These are phyloP conservation scores for Urosaurus nigricauda DNA, from an alignment of 2,797 vertebrate species.

Conservation along the genomic window DNA sequence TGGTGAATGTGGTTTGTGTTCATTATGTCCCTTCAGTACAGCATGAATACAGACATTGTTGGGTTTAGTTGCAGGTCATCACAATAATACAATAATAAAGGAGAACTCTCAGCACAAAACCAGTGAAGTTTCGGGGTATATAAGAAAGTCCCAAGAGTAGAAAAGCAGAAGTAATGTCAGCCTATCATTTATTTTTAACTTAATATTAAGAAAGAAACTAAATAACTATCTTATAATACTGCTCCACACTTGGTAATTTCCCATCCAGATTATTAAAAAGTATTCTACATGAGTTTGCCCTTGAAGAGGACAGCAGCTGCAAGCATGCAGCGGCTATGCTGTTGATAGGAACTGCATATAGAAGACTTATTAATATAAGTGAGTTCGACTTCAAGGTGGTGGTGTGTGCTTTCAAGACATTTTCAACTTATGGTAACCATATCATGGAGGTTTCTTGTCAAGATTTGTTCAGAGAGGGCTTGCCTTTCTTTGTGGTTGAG, in stretches of 20 bases:
- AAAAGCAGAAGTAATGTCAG: background rate
- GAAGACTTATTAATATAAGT: too few species aligned
- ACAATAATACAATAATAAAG: conserved; percentile 1
- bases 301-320: too few species aligned
- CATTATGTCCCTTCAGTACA: background rate
- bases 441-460: too few species aligned
- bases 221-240: background rate
- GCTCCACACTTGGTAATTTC: background rate
- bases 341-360: too few species aligned
- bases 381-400: too few species aligned
- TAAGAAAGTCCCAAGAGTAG: background rate
- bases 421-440: too few species aligned
- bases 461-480: too few species aligned
- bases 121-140: background rate
- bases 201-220: background rate
- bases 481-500: too few species aligned
- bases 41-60: background rate
- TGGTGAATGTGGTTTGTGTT: too few species aligned
- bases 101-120: background rate
- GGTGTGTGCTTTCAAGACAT: too few species aligned
- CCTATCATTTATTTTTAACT: background rate
- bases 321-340: too few species aligned
- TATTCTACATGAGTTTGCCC: background rate
- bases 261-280: background rate
- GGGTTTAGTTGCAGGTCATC: background rate